Percentiles rank a stretch among this genome's conserved stretches.
These are phyloP conservation scores for Bombus soroeensis DNA, from an alignment of 1,140 invertebrate species.

Conservation along the genomic window DNA sequence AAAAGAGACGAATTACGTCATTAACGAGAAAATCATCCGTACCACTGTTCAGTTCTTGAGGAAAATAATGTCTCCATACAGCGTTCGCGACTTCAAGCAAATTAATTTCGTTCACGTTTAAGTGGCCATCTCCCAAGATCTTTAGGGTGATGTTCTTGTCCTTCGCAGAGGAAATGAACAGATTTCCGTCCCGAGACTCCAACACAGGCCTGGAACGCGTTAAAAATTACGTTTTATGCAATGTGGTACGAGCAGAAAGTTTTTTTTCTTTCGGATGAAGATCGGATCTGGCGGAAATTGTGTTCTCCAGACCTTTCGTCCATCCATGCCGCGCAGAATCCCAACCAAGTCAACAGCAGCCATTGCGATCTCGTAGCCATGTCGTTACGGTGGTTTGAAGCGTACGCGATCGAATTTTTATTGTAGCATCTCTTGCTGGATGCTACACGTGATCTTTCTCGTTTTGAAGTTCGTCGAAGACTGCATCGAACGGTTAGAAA, in stretches of 20 bases:
- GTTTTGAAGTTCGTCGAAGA: conserved; percentile 8
- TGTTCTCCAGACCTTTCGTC: conserved; percentile 65
- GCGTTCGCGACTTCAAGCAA: conserved; percentile 81
- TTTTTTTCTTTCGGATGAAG: not conserved
- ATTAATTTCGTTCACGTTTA: conserved; percentile 85
- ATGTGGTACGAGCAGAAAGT: not conserved
- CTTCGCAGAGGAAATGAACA: conserved; percentile 85
- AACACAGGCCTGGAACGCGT: conserved; percentile 84
- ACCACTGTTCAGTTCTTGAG: not conserved
- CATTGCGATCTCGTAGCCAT: conserved; percentile 51
- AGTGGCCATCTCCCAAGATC: conserved; percentile 84
- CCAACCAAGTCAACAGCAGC: conserved; percentile 60
- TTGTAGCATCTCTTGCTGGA: conserved; percentile 39
- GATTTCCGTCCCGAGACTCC: conserved; percentile 85
- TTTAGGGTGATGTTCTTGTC: conserved; percentile 87
- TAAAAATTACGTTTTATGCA: conserved; percentile 15
- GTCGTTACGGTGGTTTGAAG: conserved; percentile 14
- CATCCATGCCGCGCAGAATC: conserved; percentile 65
- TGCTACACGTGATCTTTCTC: not conserved
- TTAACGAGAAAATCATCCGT: not conserved
- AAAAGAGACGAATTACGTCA: conserved; percentile 22
- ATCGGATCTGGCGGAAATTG: conserved; percentile 31
- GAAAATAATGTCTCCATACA: conserved; percentile 71
- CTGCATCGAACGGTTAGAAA: conserved; percentile 46
- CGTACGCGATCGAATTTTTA: conserved; percentile 42